Percentiles rank a stretch among this genome's conserved stretches.
These are phyloP conservation scores for Apodemia hepburni DNA, from an alignment of 2,888 invertebrate species.

Conservation along the genomic window DNA sequence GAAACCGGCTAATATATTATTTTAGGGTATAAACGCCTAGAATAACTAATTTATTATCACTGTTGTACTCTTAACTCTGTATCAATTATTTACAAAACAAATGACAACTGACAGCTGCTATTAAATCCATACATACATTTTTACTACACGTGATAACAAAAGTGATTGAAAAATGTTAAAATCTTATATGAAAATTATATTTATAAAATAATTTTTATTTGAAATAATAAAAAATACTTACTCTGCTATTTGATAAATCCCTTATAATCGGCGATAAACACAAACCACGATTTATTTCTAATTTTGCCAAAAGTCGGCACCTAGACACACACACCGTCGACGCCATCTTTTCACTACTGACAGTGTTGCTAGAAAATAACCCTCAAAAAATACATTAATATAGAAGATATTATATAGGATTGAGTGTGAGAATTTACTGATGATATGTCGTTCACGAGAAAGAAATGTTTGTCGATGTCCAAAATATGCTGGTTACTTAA, in stretches of 20 bases:
- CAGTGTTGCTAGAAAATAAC: not conserved
- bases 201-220: conserved; percentile 33
- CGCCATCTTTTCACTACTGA: conserved; percentile 80
- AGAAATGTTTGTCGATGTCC: no score
- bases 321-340: conserved; percentile 81
- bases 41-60: not conserved
- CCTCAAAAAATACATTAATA: not conserved
- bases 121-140: conserved; percentile 38
- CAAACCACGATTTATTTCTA: conserved; percentile 81
- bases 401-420: no score
- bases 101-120: conserved; percentile 67
- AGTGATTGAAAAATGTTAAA: conserved; percentile 42
- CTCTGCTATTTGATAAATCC: conserved; percentile 73
- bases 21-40: not conserved
- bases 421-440: no score
- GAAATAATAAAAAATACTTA: conserved; percentile 47
- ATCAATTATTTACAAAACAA: conserved; percentile 28
- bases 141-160: conserved; percentile 53
- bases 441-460: no score
- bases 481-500: no score
- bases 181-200: conserved; percentile 53
- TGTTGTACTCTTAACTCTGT: not conserved
- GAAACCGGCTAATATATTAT: not conserved
- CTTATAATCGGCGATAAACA: conserved; percentile 75
- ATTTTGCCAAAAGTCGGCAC: conserved; percentile 81